Evolutionary conservation across 2,888 invertebrate species (phyloP), one percentile per base, ranked within the genome.

Genomic region (Callosobruchus maculatus): DNA sequence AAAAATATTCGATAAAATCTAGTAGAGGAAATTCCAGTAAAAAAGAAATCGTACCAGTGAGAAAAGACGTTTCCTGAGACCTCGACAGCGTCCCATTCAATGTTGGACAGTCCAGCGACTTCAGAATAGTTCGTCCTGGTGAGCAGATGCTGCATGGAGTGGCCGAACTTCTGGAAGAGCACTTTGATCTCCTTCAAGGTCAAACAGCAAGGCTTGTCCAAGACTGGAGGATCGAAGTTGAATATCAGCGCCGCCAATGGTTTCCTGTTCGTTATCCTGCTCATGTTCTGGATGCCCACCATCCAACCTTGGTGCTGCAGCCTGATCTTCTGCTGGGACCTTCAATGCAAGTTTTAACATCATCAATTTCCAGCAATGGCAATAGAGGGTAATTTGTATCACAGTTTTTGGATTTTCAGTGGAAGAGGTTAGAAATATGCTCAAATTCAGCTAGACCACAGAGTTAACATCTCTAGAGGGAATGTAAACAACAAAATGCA

Each of bases 71-170:
- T 90, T 0, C 95, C 93, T 76, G 94, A 93, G 0, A 97, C 91
- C 83, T 94, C 93, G 0, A 95, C 93, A 0, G 96, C 95, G 86
- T 99, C 99, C 96, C 97, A 97, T 88, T 98, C 98, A 0, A 98
- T 91, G 85, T 95, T 95, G 0, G 93, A 93, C 22, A 94, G 87
- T 0, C 97, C 97, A 1, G 96, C 92, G 0, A 97, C 91, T 85
- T 97, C 96, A 0, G 93, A 91, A 86, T 95, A 96, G 20, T 93
- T 93, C 0, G 94, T 92, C 82, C 91, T 92, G 0, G 96, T 95
- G 49, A 98, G 88, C 77, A 98, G 87, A 87, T 97, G 94, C 80
- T 98, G 96, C 70, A 99, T 88, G 0, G 93, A 91, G 79, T 94
- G 93, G 0, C 98, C 99, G 85, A 98, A 96, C 89, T 94, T 93